Base-by-base conservation (phyloP, 2,888 invertebrate genomes). In the Periphyllus acericola region DNA sequence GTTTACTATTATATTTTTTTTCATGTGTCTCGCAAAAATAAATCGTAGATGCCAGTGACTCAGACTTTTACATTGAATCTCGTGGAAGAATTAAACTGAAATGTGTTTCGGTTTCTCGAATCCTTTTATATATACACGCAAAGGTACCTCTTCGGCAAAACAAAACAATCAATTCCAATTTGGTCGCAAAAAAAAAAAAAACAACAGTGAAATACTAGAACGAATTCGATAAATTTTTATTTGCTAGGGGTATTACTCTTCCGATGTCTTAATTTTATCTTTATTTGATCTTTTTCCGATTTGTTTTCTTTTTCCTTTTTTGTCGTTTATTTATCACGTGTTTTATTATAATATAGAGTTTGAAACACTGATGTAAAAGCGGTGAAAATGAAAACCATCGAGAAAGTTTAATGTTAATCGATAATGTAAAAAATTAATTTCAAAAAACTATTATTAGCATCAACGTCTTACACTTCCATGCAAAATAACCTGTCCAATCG, bases 141-240 rank as follows among this genome's bases (percentile, higher is more conserved):
- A 78, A 84, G 84, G 76, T 84, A 66, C 29, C 55, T 83, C 17
- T 9, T 83, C 19, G 71, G 32, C 72, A 87, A 72, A 87, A 80
- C 87, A 87, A 74, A 87, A 87, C 87, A 52, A 87, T 87, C 87
- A 87, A 87, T 87, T 81, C 87, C 72, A 87, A 87, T 87, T 87
- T 87, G 60, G 14, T n/a, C 17, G 25, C 29, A 72, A 36, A 81
- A 74, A 71, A 72, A 72, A 72, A n/a, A 74, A 74, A 66, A n/a
- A 72, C 17, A 32, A 14, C n/a, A 76, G 9, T 34, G 72, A 60
- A 74, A 87, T 46, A 72, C 72, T 79, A 74, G 72, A 87, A 76
- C 60, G 76, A 84, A 80, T 34, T 74, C 87, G 11, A 87, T 87
- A 81, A 80, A 87, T 87, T 87, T 81, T 60, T 68, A 87, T 87